Evolutionary conservation across 2,113 vertebrate species (phyloP), one percentile per base, ranked within the genome.

Genomic region (Nicator chloris): DNA sequence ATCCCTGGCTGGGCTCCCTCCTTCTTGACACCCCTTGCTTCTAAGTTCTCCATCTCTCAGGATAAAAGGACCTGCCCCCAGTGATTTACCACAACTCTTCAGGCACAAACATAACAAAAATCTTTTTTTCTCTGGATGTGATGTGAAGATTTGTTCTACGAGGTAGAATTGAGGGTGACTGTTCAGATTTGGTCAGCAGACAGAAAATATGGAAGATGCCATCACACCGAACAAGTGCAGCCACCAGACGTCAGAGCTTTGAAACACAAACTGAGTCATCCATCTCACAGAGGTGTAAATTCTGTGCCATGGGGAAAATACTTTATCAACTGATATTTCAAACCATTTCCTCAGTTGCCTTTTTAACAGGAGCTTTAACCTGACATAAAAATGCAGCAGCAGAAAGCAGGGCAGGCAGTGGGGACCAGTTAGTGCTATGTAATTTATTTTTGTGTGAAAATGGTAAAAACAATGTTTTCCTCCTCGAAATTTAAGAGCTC

Each of bases 171-270:
- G 40, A n/a, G 7, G 59, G 23, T 56, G 42, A 42, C 5, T 33
- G n/a, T 13, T 89, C 65, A 44, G 73, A 69, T 76, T 64, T 70
- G 28, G 24, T 54, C 20, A 57, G 14, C 40, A 45, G 45, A 37
- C 3, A 51, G n/a, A n/a, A 89, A 91, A 87, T 19, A 27, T 0
- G 5, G 59, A 49, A 78, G 60, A 49, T 27, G 28, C n/a, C 61
- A 63, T 10, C 0, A 0, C 23, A 53, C 18, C 35, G 82, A 50
- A 16, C 5, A 6, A 88, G 22, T 0, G 14, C 40, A 72, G 64
- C 39, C 65, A 22, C n/a, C n/a, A 47, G 16, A 28, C 0, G 0
- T 21, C 45, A 66, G 51, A 80, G 45, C 45, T 76, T 19, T 79
- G 65, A 76, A 68, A 76, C 14, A 61, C 24, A 77, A 76, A 65